Percentiles rank a stretch among this genome's conserved stretches.
phyloP scores from a whole-genome alignment of 2,113 vertebrate species.

The Synchiropus splendidus region DNA sequence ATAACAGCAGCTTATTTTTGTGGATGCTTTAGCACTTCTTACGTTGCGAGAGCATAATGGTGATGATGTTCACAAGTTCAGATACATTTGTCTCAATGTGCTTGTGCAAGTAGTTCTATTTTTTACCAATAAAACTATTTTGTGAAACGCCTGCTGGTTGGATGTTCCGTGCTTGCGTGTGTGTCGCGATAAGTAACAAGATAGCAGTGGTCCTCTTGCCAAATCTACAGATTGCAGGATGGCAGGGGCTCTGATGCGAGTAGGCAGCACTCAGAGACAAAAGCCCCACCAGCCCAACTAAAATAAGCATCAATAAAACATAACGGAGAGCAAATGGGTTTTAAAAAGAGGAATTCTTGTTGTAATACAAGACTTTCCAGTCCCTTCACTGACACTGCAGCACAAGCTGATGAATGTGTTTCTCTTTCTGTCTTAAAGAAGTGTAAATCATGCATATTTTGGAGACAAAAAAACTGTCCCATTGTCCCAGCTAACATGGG shows the following conservation, averaged over 20 bases:
- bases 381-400: constrained; percentile 12
- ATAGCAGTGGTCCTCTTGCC: constrained; percentile 27
- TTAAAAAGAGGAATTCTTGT: constrained; percentile 13
- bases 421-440: too few species aligned
- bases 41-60: constrained; percentile 64
- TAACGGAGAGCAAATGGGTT: constrained; percentile 16
- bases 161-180: constrained; percentile 6
- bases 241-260: constrained; percentile 29
- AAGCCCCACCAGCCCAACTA: constrained; percentile 12
- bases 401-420: too few species aligned
- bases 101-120: constrained; percentile 78
- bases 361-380: constrained; percentile 6
- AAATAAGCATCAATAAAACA: constrained; percentile 31
- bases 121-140: constrained; percentile 79
- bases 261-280: constrained; percentile 7
- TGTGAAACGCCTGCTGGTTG: constrained; percentile 49
- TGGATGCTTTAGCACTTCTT: constrained; percentile 71
- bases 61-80: constrained; percentile 63
- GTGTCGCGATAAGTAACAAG: constrained; percentile 3
- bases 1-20: constrained; percentile 69
- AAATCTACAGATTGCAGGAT: constrained; percentile 33
- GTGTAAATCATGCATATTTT: too few species aligned
- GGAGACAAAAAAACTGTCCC: too few species aligned
- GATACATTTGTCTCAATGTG: constrained; percentile 70
- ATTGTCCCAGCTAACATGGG: too few species aligned